Evolutionary conservation across 2,797 vertebrate species (phyloP), one percentile per base, ranked within the genome.

Genomic region (Xenentodon cancila): DNA sequence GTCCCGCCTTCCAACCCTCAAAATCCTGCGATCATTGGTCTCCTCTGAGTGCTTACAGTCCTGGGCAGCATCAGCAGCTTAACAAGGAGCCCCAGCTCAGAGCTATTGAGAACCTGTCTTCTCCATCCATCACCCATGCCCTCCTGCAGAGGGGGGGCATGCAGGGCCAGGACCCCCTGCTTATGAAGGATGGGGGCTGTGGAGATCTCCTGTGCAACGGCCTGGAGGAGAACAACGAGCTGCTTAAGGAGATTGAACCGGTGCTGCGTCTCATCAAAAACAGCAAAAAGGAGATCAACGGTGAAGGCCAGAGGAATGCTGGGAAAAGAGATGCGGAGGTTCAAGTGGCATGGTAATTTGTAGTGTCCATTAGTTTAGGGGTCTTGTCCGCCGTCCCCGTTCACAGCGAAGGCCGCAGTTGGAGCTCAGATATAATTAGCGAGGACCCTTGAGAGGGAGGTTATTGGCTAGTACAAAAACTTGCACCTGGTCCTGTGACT

Each of bases 231-330:
- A 94, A 92, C 81, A 96, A 93, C 0, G 95, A 97, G 47, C 91
- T 99, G 69, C 93, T 99, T 71, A 95, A 92, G 87, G 97, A 99
- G 86, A 98, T 99, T 0, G 94, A 97, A 68, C 97, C 97, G 0
- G 96, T 99, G 37, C 90, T 99, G 76, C 94, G 91, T 52, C 94
- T 98, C 60, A 95, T 99, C 87, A 94, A 93, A 84, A 92, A 88
- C 67, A 88, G 91, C 81, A 93, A 90, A 82, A 93, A 88, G 81
- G 93, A 93, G 56, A 48, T 94, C 84, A 91, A 81, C 6, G 92
- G 94, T 74, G 94, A 94, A 11, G 92, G 84, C 15, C 92, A 93
- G 77, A 83, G 86, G 83, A 92, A 88, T 55, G 82, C 81, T 4
- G 94, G 93, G 75, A 94, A 90, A 22, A 93, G 90, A 65, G 97